phyloP scores from a whole-genome alignment of 2,888 invertebrate species.

The Leucozona laternaria region DNA sequence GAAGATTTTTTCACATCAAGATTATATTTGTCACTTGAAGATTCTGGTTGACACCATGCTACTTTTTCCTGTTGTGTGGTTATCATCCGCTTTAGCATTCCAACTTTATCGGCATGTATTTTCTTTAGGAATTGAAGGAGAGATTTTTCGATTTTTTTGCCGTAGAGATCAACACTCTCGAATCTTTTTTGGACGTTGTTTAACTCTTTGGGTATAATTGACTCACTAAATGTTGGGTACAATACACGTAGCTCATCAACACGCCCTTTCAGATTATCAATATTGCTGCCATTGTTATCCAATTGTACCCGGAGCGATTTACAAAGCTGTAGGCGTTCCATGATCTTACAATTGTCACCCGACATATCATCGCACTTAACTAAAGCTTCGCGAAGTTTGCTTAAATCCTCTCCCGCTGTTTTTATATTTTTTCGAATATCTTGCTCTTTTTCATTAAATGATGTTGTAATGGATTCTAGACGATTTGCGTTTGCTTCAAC shows the following conservation, averaged over 20 bases:
- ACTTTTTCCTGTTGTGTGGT: constrained; percentile 94
- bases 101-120: constrained; percentile 92
- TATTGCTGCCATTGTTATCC: constrained; percentile 87
- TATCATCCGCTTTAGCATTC: constrained; percentile 91
- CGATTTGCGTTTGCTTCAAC: constrained; percentile 90
- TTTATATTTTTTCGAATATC: constrained; percentile 90
- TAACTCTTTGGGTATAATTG: constrained; percentile 91
- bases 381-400: constrained; percentile 91
- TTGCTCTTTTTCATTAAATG: constrained; percentile 90
- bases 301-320: constrained; percentile 89
- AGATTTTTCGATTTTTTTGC: constrained; percentile 92
- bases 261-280: constrained; percentile 88
- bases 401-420: constrained; percentile 88
- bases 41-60: constrained; percentile 95
- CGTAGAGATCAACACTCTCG: constrained; percentile 90
- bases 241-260: constrained; percentile 89
- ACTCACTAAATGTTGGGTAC: constrained; percentile 91
- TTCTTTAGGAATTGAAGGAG: constrained; percentile 93
- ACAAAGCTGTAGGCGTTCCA: constrained; percentile 90
- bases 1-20: constrained; percentile 95
- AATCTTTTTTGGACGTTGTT: constrained; percentile 93
- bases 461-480: constrained; percentile 89
- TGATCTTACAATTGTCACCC: constrained; percentile 93
- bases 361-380: constrained; percentile 95
- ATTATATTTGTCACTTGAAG: constrained; percentile 95